A percentile compares a stretch with the other conserved stretches of the same genome.
phyloP scores from a whole-genome alignment of 2,113 vertebrate genomes.

The Tychaedon coryphoeus region DNA sequence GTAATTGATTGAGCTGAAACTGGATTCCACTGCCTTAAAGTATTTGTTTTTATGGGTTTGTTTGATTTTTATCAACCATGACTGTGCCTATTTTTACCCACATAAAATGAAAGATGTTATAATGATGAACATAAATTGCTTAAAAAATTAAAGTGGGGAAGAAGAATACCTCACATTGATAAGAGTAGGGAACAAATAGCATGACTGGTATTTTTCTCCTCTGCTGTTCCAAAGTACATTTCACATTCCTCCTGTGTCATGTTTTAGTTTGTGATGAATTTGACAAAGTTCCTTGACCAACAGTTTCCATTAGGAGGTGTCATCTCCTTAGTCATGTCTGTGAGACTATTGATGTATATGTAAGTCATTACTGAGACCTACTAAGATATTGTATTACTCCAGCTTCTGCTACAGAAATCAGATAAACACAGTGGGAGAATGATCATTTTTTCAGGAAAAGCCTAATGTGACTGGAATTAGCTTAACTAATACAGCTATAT shows the following conservation, averaged over 20 bases:
- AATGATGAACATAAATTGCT: background rate
- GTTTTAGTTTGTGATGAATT: background rate
- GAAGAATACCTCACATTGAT: background rate
- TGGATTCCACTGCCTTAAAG: background rate
- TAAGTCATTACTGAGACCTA: background rate
- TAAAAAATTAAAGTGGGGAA: background rate
- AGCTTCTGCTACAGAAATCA: slow-evolving; percentile 22
- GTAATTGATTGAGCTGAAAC: background rate
- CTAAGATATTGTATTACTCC: background rate
- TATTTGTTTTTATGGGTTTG: background rate
- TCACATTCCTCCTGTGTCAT: background rate
- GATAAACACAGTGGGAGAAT: slow-evolving; percentile 17
- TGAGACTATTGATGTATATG: background rate
- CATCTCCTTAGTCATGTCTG: background rate
- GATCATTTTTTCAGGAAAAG: background rate
- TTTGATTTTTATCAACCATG: background rate
- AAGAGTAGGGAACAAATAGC: background rate
- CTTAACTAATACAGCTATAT: background rate
- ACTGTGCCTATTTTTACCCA: background rate
- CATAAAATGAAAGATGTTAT: background rate
- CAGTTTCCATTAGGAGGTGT: background rate
- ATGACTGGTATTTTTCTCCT: background rate
- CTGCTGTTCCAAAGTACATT: background rate
- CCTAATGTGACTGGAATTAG: background rate
- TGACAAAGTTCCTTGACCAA: background rate